These are phyloP conservation scores for Heliothis peltigera DNA, from an alignment of 2,888 invertebrate genomes.

Conservation along the genomic window DNA sequence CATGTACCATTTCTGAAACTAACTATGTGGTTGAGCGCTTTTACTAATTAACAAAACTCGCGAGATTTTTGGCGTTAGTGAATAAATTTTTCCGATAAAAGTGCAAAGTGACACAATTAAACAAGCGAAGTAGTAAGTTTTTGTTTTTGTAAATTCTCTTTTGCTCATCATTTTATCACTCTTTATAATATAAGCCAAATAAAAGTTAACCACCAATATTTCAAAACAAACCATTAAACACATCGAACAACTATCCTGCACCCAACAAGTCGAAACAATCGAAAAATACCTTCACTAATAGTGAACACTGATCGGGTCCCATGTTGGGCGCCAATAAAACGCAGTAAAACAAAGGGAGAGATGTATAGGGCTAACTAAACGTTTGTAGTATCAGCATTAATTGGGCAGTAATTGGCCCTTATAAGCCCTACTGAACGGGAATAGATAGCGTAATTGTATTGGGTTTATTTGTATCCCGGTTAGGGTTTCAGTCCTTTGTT, in stretches of 20 bases:
- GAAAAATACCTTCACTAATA: slow-evolving; percentile 46
- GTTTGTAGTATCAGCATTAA: slow-evolving; percentile 60
- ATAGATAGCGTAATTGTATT: slow-evolving; percentile 56
- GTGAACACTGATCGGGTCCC: slow-evolving; percentile 32
- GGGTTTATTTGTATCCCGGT: slow-evolving; percentile 19
- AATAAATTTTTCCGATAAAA: neutral
- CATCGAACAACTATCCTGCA: slow-evolving; percentile 35
- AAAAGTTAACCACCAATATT: neutral
- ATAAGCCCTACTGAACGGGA: slow-evolving; percentile 51
- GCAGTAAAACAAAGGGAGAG: slow-evolving; percentile 42
- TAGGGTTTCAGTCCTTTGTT: slow-evolving; percentile 15
- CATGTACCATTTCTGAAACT: neutral
- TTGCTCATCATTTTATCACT: neutral
- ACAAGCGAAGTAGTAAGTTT: no score
- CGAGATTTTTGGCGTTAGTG: neutral
- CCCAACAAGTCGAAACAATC: slow-evolving; percentile 40
- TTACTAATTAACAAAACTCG: neutral
- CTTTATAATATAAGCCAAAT: no score
- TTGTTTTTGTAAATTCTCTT: neutral
- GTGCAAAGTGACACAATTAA: neutral
- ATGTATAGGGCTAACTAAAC: slow-evolving; percentile 53
- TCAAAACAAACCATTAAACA: slow-evolving; percentile 6
- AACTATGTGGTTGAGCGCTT: neutral
- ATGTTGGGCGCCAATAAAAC: slow-evolving; percentile 48
- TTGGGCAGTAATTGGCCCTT: slow-evolving; percentile 59